Conservation (phyloP, 2,113 vertebrate genomes). For the Herpetotheres cachinnans region DNA sequence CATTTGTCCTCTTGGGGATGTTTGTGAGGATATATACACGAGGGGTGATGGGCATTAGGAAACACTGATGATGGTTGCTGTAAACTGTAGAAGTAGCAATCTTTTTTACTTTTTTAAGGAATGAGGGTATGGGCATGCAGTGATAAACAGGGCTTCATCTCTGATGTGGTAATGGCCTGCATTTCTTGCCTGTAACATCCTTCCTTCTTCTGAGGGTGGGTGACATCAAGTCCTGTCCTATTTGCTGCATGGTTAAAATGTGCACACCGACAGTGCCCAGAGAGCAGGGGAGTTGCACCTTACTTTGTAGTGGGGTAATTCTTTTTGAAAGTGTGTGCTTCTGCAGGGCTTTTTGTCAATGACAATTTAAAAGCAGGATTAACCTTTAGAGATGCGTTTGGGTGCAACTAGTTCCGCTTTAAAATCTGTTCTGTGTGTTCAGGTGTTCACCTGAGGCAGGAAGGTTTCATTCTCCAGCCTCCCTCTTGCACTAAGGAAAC, state of each 20-base stretch:
- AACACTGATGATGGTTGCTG: not conserved
- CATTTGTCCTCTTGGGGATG: not conserved
- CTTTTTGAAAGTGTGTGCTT: not conserved
- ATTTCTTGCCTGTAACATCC: not conserved
- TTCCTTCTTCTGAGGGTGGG: not conserved
- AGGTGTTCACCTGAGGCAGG: not conserved
- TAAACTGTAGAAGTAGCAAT: not conserved
- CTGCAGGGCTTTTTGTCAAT: not conserved
- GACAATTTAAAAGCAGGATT: not conserved
- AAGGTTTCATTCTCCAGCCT: not conserved
- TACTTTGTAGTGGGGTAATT: not conserved
- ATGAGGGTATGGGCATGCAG: not conserved
- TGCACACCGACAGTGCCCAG: not conserved
- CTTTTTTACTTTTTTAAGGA: not conserved
- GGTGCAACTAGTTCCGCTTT: not conserved
- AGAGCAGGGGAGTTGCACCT: not conserved
- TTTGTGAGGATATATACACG: not conserved
- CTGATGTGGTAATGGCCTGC: not conserved
- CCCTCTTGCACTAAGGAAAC: not conserved
- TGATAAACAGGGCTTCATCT: not conserved
- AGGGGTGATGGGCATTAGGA: not conserved
- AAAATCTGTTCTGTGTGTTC: not conserved
- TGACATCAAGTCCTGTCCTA: not conserved
- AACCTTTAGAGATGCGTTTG: not conserved
- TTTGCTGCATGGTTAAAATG: not conserved